Conservation (phyloP, 2,888 invertebrate species). For the Stomorhina lunata region DNA sequence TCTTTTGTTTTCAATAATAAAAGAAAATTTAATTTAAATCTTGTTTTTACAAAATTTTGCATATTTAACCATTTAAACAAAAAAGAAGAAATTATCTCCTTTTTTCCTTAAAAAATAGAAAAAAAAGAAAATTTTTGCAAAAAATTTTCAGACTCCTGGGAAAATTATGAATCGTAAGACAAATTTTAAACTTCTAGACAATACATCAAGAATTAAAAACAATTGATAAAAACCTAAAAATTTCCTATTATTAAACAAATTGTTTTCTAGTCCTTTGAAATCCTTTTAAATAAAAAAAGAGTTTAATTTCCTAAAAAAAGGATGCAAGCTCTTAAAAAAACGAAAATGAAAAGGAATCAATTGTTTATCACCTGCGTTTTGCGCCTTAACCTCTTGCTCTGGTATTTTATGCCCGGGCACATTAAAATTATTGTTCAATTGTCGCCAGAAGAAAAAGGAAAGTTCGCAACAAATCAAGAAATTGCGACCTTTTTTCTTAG, state of each 20-base stretch:
- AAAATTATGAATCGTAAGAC: background rate
- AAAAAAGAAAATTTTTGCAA: background rate
- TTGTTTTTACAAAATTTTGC: background rate
- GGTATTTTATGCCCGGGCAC: constrained; percentile 62
- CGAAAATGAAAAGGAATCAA: constrained; percentile 31
- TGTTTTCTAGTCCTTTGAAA: too few species aligned
- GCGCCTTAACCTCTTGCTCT: constrained; percentile 39
- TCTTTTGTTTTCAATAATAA: background rate
- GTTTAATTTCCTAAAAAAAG: constrained; percentile 19
- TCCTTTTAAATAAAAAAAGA: constrained; percentile 16
- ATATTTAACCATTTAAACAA: background rate
- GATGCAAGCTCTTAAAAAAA: background rate
- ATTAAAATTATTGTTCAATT: constrained; percentile 56
- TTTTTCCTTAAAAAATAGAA: background rate
- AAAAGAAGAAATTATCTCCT: background rate
- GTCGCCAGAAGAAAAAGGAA: background rate
- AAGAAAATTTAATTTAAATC: background rate
- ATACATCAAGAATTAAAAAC: constrained; percentile 42
- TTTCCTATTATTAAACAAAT: constrained; percentile 36
- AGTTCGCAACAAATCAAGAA: background rate
- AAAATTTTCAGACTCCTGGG: background rate
- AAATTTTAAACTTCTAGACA: background rate
- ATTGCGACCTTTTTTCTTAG: constrained; percentile 48
- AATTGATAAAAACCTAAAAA: constrained; percentile 52
- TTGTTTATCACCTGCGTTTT: constrained; percentile 57